Base-by-base conservation (phyloP, 2,888 invertebrate species). In the Flabesymbios commensalis region DNA sequence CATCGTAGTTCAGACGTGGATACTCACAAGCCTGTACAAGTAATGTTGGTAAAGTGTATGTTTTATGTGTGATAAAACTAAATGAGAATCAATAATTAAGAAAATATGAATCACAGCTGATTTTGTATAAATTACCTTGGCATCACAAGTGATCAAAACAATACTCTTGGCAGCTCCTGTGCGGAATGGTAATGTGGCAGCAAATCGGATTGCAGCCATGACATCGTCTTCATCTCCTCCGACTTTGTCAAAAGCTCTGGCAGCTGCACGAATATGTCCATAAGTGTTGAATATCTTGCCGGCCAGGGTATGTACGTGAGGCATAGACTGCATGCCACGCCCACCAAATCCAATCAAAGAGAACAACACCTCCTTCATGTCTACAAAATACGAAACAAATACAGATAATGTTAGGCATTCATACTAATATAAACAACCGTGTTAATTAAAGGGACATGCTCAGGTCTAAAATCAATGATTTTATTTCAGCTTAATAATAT, bases 101-200 rank as follows among this genome's bases (percentile, higher is more conserved):
- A n/a, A n/a, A n/a, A n/a, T n/a, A n/a, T n/a, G n/a, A n/a, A n/a
- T n/a, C n/a, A n/a, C n/a, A n/a, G n/a, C n/a, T n/a, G n/a, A n/a
- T n/a, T n/a, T n/a, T n/a, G n/a, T n/a, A n/a, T n/a, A n/a, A n/a
- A n/a, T n/a, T n/a, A n/a, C n/a, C n/a, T n/a, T n/a, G n/a, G n/a
- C n/a, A n/a, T n/a, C 87, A 83, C 94, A 94, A 0, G 92, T 90
- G 75, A 94, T 78, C 43, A 94, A 84, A 63, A 94, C 85, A 67
- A 94, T 88, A 2, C 90, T 90, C 78, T 92, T 90, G 0, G 93
- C 90, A 28, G 90, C 92, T 0, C 90, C 94, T 1, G 92, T 87
- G 33, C 94, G 87, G 86, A 91, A 93, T 61, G 90, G 87, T 36
- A 63, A 42, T 0, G 87, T 80, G 17, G 88, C 75, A 0, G 90